Base-by-base conservation (phyloP, 1,140 invertebrate genomes). In the Monomorium pharaonis region DNA sequence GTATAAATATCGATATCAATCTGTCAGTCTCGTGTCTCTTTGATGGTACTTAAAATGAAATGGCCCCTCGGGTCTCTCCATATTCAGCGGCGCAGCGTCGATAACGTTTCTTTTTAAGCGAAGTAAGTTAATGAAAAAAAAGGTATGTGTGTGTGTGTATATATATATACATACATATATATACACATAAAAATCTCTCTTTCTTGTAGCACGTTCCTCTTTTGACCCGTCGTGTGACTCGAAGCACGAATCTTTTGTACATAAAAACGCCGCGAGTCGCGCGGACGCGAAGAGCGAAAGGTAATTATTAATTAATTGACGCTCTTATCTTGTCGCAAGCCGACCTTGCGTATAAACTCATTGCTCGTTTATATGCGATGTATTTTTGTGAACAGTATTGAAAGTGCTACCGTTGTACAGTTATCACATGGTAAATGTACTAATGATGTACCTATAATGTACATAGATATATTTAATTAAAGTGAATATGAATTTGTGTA, bases 401-500 rank as follows among this genome's bases (percentile, higher is more conserved):
- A 93, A 92, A 92, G 89, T 92, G 90, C 93, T 93, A 90, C 92
- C 92, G 90, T 91, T 94, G 93, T 94, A 94, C 93, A 94, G 93
- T 94, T 92, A 93, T 90, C 86, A 90, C 91, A 93, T 85, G 90
- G 91, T 94, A 69, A 92, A 93, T 94, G 91, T 94, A 94, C 92
- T 94, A 94, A 83, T 92, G 92, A 93, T 94, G 94, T 95, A 95
- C 91, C 92, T 94, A 95, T 93, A 94, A 94, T 94, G 94, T 94
- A 95, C 92, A 95, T 93, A 94, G 90, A 94, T 94, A 94, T 94
- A 94, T 94, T 94, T 94, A 92, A 94, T 94, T 94, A 94, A 94
- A 94, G 90, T 94, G 89, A 94, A 92, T 92, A 94, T 94, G 92
- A 92, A 94, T 94, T 94, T 94, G 94, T 94, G 93, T 94, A 94